These are phyloP conservation scores for Falco novaeseelandiae DNA, from an alignment of 2,797 vertebrate species.

Conservation along the genomic window DNA sequence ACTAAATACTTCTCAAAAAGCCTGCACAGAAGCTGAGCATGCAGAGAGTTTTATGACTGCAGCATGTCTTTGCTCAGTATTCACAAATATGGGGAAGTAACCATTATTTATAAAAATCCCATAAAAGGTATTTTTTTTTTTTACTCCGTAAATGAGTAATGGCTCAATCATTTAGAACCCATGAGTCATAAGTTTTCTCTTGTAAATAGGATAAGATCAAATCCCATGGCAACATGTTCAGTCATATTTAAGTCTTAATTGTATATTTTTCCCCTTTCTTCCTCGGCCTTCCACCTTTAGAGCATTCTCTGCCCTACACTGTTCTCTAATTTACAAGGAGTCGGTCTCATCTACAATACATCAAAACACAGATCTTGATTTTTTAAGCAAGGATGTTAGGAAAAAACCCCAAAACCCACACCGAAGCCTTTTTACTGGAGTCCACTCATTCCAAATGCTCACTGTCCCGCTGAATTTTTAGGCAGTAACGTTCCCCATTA, in stretches of 20 bases:
- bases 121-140: constrained; percentile 66
- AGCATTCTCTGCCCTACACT: background rate
- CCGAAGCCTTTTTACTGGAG: background rate
- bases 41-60: constrained; percentile 11
- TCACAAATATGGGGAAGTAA: constrained; percentile 40
- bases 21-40: background rate
- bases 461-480: background rate
- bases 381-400: background rate
- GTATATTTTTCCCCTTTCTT: constrained; percentile 10
- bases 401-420: background rate
- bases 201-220: constrained; percentile 70
- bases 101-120: constrained; percentile 65
- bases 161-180: constrained; percentile 64
- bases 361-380: background rate
- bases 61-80: constrained; percentile 21
- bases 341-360: background rate
- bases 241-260: constrained; percentile 55
- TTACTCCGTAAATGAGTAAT: constrained; percentile 64
- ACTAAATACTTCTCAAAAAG: background rate
- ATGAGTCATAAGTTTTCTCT: constrained; percentile 73
- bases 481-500: background rate
- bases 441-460: background rate
- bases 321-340: background rate
- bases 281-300: background rate
- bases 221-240: constrained; percentile 51